Conservation (phyloP, 2,113 vertebrate genomes). For the Struthidea cinerea region DNA sequence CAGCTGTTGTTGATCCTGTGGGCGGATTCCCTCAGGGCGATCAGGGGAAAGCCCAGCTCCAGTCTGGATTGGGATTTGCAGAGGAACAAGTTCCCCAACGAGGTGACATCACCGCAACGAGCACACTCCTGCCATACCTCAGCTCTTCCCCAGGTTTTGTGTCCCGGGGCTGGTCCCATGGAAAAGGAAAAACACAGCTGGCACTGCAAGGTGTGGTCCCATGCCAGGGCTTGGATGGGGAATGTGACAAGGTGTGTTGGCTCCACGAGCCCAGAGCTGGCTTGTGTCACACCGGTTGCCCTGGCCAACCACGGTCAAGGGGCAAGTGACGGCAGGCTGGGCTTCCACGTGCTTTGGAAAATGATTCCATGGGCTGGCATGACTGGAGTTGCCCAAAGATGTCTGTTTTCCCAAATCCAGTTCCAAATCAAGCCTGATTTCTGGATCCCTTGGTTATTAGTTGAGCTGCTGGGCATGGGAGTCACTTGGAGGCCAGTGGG, state of each 20-base stretch:
- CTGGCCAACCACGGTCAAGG: neutral
- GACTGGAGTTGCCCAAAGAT: neutral
- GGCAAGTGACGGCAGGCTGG: neutral
- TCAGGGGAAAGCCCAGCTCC: neutral
- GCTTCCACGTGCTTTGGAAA: neutral
- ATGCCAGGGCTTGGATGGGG: neutral
- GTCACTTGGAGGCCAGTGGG: neutral
- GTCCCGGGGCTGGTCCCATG: neutral
- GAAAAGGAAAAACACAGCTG: neutral
- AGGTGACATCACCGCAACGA: neutral
- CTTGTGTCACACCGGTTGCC: neutral
- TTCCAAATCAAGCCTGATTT: neutral
- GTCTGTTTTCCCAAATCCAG: neutral
- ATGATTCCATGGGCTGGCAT: neutral
- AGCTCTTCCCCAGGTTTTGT: neutral
- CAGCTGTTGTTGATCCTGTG: neutral
- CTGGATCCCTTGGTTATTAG: neutral
- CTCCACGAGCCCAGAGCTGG: neutral
- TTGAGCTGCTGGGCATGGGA: neutral
- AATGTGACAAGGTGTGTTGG: neutral
- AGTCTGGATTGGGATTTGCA: conserved; percentile 26
- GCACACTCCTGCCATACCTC: neutral
- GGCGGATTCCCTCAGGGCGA: neutral
- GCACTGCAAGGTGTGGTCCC: neutral
- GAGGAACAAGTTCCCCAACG: conserved; percentile 4